Base-by-base conservation (phyloP, 2,113 vertebrate species). In the Thinocorus orbignyianus region DNA sequence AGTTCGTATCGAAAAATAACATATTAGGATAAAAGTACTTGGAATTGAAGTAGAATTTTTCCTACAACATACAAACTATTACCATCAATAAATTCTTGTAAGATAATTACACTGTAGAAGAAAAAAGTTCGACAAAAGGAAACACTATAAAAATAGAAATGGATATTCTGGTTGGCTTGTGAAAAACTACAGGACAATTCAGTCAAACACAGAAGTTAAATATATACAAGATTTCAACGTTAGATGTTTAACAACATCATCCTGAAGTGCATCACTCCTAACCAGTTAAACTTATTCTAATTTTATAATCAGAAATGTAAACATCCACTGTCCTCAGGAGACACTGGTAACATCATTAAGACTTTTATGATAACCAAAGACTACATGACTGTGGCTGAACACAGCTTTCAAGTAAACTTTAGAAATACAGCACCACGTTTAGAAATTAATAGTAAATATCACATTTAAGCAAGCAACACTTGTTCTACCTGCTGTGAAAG, bases 401-500 rank as follows among this genome's bases (percentile, higher is more conserved):
- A 24, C 8, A 83, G 41, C 41, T 41, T 41, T 41, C 41, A 41
- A 13, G 16, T 1, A 30, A 58, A 46, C 18, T 64, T 11, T 51
- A 81, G 30, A 69, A 80, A 49, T 35, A 57, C 41, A 88, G 30
- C 48, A 78, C 6, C 19, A 35, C 7, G 23, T 8, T n/a, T 90
- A 73, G 2, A 79, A 49, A 65, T 13, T 35, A 60, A 71, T 3
- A 28, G 8, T 13, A 66, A 83, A 31, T 0, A 74, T 25, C 14
- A 52, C 57, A 71, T 68, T 81, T 61, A 64, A 84, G 33, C 30
- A 52, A 76, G 17, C 58, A 88, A 87, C 1, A 26, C 48, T 55
- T 41, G 3, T 33, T 82, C 92, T 80, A 97, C 99, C 99, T 99
- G 99, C 44, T 99, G 99, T 79, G 99, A 99, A 97, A 99, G 98